Evolutionary conservation across 2,113 vertebrate species (phyloP), one percentile per base, ranked within the genome.

Genomic region (Orcinus orca): DNA sequence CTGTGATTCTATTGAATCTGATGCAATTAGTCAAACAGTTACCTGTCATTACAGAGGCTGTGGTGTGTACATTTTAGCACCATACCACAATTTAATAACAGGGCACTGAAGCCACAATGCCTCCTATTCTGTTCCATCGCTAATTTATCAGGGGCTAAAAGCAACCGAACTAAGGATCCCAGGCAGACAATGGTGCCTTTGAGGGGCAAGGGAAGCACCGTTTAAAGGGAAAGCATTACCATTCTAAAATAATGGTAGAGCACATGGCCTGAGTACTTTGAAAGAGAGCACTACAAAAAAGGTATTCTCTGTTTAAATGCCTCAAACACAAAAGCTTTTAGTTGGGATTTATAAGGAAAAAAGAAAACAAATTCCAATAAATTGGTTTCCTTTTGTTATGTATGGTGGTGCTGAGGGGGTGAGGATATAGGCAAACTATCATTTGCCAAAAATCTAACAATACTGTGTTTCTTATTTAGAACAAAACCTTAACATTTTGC

Each of bases 71-170:
- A 96, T 97, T 98, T 97, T 97, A 98, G 95, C 53, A 95, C 87
- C 60, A 97, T 95, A 97, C 98, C 97, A 97, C 98, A 98, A 96
- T 97, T 98, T 98, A 97, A 95, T 97, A 98, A 98, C 93, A 97
- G 97, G 93, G 84, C 85, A 83, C 60, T 25, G 62, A 94, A 98
- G 94, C 97, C 97, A 18, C 98, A 97, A 70, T 95, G 77, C 92
- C 96, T 97, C 91, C 97, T 96, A 89, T 96, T 97, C 47, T 95
- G 95, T 88, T 97, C 93, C 95, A 97, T 98, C 97, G 98, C 97
- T 98, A 98, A 98, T 98, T 98, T 97, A 98, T 98, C 93, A 97
- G 94, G 85, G 94, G 88, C 96, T 98, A 97, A 98, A 98, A 98
- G 98, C 98, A 96, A 96, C 96, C 44, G 62, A 97, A 96, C 77